Evolutionary conservation across 2,113 vertebrate species (phyloP).

Genomic region (Clarias batrachus): DNA sequence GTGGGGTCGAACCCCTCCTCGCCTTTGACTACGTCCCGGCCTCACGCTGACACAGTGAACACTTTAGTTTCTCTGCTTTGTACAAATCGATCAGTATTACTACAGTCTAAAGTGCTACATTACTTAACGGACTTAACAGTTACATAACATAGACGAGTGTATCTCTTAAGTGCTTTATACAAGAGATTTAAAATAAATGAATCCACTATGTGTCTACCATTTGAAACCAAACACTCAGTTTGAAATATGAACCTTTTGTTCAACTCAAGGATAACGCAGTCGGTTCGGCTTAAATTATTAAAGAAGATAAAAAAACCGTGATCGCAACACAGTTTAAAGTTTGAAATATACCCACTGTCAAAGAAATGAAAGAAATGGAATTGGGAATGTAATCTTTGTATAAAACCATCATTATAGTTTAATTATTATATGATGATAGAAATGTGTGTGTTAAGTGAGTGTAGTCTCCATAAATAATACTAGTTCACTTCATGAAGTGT

Average conservation of each 20-base stretch:
- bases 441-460: neutral
- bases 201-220: neutral
- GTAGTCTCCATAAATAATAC: neutral
- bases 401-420: neutral
- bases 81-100: neutral
- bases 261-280: neutral
- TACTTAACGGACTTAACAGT: neutral
- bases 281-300: neutral
- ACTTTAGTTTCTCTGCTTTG: neutral
- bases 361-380: neutral
- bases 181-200: neutral
- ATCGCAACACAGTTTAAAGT: neutral
- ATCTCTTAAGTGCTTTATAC: neutral
- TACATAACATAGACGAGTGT: neutral
- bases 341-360: neutral
- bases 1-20: no score
- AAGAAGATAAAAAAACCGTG: neutral
- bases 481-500: neutral
- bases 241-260: neutral
- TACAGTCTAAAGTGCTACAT: neutral
- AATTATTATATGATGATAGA: neutral
- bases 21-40: no score
- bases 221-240: neutral
- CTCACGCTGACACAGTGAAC: neutral
- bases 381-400: neutral